Evolutionary conservation across 2,113 vertebrate species (phyloP), one percentile per base, ranked within the genome.

Genomic region (Triplophysa siluroides): DNA sequence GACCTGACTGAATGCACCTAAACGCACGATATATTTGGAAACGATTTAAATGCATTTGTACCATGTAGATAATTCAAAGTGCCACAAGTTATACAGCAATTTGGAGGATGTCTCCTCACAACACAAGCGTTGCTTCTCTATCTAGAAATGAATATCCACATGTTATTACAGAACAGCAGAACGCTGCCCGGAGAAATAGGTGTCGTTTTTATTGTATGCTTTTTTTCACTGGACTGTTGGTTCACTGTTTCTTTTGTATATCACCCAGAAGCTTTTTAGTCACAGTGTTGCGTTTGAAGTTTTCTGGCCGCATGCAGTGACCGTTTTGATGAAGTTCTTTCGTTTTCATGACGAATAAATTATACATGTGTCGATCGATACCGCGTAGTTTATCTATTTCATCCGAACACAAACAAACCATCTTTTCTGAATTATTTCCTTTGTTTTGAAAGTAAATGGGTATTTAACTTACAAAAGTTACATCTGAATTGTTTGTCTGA

Each of bases 1-100:
- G 65, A 84, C 81, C 62, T 62, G 75, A 81, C 78, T 76, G 78
- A 77, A 81, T 84, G 78, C 43, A 47, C 63, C 56, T 81, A 60
- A 81, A 71, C 75, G 69, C 24, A 58, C 54, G 64, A 43, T 69
- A 81, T 81, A 81, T 81, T 78, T 81, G 54, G 45, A 33, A 77
- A 63, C 45, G 6, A 50, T 54, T 69, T 74, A 79, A 81, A 38
- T 38, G 43, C 23, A 69, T 47, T 73, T 43, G 29, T 61, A 81
- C 78, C 68, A 78, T 78, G 68, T 54, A 38, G 63, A 74, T 75
- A 63, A 81, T 81, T 69, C 78, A 58, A 75, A 67, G 54, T 4
- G 33, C 64, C 43, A 45, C 71, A 45, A 62, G 45, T 79, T 45
- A 81, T 63, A 63, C 33, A 75, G 58, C 72, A 29, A 24, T 80